Evolutionary conservation across 2,797 vertebrate species (phyloP).

Genomic region (Amniataba percoides): DNA sequence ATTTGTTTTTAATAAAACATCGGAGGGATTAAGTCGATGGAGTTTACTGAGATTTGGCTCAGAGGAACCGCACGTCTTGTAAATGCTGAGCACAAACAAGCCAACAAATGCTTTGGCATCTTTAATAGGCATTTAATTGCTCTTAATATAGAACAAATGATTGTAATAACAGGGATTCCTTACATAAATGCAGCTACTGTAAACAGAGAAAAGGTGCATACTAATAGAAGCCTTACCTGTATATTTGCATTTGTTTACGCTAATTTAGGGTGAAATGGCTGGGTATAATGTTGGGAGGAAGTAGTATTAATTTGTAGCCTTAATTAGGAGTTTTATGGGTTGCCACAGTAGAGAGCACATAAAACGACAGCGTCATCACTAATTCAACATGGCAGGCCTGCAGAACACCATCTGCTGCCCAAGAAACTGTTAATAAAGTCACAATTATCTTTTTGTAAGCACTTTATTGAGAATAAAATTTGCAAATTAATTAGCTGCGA

Average conservation of each 20-base stretch:
- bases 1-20: slow-evolving; percentile 89
- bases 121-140: slow-evolving; percentile 85
- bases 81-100: slow-evolving; percentile 81
- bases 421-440: slow-evolving; percentile 99
- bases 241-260: slow-evolving; percentile 74
- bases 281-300: slow-evolving; percentile 74
- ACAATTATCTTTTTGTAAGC: slow-evolving; percentile 99
- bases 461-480: slow-evolving; percentile 98
- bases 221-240: slow-evolving; percentile 69
- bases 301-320: slow-evolving; percentile 86
- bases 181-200: slow-evolving; percentile 70
- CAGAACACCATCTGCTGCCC: slow-evolving; percentile 98
- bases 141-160: slow-evolving; percentile 83
- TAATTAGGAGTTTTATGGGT: slow-evolving; percentile 88
- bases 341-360: slow-evolving; percentile 93
- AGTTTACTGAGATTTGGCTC: slow-evolving; percentile 85
- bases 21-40: slow-evolving; percentile 82
- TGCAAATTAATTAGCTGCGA: slow-evolving; percentile 95
- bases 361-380: slow-evolving; percentile 94
- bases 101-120: slow-evolving; percentile 77
- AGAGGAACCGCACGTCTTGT: slow-evolving; percentile 75
- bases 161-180: slow-evolving; percentile 74
- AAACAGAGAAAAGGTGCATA: slow-evolving; percentile 59
- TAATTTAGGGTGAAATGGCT: slow-evolving; percentile 68
- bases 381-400: slow-evolving; percentile 98